Evolutionary conservation across 2,797 vertebrate species (phyloP).

Genomic region (Pantherophis alleghaniensis): DNA sequence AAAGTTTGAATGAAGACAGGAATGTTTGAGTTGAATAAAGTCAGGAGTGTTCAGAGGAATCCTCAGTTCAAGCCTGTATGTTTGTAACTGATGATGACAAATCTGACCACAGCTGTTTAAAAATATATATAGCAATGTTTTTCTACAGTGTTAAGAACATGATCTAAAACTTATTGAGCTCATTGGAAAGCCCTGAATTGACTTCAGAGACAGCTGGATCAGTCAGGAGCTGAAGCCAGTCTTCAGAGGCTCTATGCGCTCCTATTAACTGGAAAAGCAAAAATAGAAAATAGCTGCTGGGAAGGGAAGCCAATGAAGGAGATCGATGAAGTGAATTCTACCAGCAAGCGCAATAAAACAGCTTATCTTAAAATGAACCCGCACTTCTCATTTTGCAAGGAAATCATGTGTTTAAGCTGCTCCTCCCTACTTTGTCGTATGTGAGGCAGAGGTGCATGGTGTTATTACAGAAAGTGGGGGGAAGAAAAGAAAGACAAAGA

Average conservation of each 20-base stretch:
- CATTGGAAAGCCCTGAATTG: constrained; percentile 18
- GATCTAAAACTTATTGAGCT: constrained; percentile 32
- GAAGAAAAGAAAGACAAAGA: constrained; percentile 34
- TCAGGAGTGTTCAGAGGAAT: not conserved
- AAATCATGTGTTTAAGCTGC: constrained; percentile 18
- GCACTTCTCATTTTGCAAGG: constrained; percentile 13
- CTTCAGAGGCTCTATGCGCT: constrained; percentile 7
- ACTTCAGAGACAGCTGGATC: constrained; percentile 24
- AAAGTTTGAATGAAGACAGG: not conserved
- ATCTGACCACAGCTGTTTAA: not conserved
- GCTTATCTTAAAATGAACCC: constrained; percentile 24
- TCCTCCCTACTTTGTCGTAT: not conserved
- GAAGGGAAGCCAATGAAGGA: constrained; percentile 33
- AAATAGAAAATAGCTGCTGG: constrained; percentile 39
- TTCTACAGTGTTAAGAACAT: constrained; percentile 4
- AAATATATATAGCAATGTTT: not conserved
- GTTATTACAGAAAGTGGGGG: constrained; percentile 56
- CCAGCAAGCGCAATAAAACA: constrained; percentile 36
- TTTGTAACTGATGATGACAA: not conserved
- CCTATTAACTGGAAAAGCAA: constrained; percentile 34
- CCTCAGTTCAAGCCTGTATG: not conserved
- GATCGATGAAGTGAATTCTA: constrained; percentile 36
- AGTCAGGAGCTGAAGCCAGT: constrained; percentile 3
- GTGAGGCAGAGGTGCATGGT: constrained; percentile 13
- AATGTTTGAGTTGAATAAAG: not conserved